Evolutionary conservation across 2,888 invertebrate species (phyloP).

Genomic region (Alentia gelatinosa): DNA sequence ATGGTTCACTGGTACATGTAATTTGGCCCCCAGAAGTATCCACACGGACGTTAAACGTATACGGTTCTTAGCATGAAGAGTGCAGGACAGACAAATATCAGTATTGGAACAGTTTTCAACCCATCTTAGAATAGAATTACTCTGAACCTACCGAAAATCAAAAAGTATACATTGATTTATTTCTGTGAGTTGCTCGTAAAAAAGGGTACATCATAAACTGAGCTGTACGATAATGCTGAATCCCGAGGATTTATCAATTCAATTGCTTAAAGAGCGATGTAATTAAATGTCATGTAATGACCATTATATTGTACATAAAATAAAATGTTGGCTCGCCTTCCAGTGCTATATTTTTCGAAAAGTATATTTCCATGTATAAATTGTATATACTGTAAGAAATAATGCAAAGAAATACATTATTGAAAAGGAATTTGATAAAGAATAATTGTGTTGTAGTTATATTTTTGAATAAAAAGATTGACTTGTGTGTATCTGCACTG

Average conservation of each 20-base stretch:
- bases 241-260: background rate
- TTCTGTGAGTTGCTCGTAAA: background rate
- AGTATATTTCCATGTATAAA: conserved; percentile 40
- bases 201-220: background rate
- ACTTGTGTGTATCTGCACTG: no score
- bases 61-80: no score
- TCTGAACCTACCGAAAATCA: background rate
- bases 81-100: no score
- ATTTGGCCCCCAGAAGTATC: no score
- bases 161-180: background rate
- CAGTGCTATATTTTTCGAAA: conserved; percentile 48
- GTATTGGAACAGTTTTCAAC: background rate
- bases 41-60: no score
- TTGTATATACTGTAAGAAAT: conserved; percentile 10
- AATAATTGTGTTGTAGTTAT: background rate
- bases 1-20: no score
- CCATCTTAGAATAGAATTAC: conserved; percentile 1
- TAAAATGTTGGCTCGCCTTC: background rate
- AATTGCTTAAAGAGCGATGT: background rate
- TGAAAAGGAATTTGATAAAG: background rate
- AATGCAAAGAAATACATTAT: background rate
- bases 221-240: background rate
- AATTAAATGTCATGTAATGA: conserved; percentile 16
- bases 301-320: conserved; percentile 26
- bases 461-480: no score